Evolutionary conservation across 2,797 vertebrate species (phyloP).

Genomic region (Pangasius krempfi): DNA sequence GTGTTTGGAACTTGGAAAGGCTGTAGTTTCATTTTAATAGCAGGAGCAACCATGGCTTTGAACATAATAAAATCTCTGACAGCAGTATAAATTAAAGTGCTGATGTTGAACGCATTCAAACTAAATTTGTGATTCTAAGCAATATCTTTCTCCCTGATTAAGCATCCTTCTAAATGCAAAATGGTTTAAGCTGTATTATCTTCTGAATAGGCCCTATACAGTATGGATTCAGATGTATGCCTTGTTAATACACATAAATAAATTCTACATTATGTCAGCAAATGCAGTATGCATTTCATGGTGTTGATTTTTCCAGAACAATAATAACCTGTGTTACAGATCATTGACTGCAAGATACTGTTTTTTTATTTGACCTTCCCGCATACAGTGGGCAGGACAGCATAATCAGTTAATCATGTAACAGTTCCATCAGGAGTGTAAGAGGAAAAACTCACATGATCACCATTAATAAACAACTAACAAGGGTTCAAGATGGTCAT

Average conservation of each 20-base stretch:
- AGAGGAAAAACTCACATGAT: conserved; percentile 11
- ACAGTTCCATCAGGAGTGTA: conserved; percentile 10
- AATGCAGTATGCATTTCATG: neutral
- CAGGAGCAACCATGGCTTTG: neutral
- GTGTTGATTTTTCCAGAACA: conserved; percentile 8
- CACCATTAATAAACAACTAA: conserved; percentile 24
- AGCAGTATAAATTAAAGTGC: neutral
- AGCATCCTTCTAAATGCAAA: neutral
- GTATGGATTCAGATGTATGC: neutral
- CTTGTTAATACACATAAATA: neutral
- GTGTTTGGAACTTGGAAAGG: neutral
- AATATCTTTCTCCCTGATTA: neutral
- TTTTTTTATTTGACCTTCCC: conserved; percentile 15
- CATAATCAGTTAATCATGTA: conserved; percentile 29
- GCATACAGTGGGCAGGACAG: neutral
- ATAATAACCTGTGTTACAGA: conserved; percentile 10
- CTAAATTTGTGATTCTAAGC: neutral
- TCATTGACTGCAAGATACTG: conserved; percentile 13
- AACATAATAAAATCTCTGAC: conserved; percentile 13
- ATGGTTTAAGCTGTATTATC: neutral
- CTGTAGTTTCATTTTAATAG: neutral
- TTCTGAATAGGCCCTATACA: neutral
- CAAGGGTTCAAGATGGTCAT: neutral
- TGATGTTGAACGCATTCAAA: neutral
- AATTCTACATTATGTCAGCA: conserved; percentile 1